These are phyloP conservation scores for Sapajus apella DNA, from an alignment of 2,113 vertebrate genomes.

Conservation along the genomic window DNA sequence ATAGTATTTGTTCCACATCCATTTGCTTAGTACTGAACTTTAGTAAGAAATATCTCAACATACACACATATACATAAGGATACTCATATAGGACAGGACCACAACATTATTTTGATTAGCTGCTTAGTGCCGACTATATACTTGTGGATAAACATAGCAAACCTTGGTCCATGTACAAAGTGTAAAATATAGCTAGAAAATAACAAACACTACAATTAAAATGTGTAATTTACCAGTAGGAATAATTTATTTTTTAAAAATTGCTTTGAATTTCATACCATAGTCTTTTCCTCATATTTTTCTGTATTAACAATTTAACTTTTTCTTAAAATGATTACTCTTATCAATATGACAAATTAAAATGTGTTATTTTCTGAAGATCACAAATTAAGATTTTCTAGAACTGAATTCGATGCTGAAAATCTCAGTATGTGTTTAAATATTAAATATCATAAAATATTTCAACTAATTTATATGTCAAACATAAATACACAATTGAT, in stretches of 20 bases:
- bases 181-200: conserved; percentile 57
- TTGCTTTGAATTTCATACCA: conserved; percentile 35
- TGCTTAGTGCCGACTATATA: conserved; percentile 7
- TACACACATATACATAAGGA: conserved; percentile 22
- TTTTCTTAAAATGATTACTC: conserved; percentile 50
- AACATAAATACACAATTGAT: conserved; percentile 48
- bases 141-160: conserved; percentile 41
- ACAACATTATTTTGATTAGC: conserved; percentile 22
- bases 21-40: background rate
- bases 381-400: conserved; percentile 24
- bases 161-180: background rate
- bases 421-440: conserved; percentile 34
- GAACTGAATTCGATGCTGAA: conserved; percentile 15
- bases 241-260: conserved; percentile 56
- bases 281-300: conserved; percentile 30
- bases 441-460: conserved; percentile 29
- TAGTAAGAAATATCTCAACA: conserved; percentile 51
- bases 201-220: conserved; percentile 20
- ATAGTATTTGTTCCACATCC: conserved; percentile 31
- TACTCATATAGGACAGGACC: background rate
- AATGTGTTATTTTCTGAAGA: conserved; percentile 49
- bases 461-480: conserved; percentile 33
- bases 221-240: conserved; percentile 13
- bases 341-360: conserved; percentile 42
- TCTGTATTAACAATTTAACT: conserved; percentile 38